A percentile compares a stretch with the other conserved stretches of the same genome.
Conservation (phyloP, 2,888 invertebrate genomes). For the Drosophila mimica region DNA sequence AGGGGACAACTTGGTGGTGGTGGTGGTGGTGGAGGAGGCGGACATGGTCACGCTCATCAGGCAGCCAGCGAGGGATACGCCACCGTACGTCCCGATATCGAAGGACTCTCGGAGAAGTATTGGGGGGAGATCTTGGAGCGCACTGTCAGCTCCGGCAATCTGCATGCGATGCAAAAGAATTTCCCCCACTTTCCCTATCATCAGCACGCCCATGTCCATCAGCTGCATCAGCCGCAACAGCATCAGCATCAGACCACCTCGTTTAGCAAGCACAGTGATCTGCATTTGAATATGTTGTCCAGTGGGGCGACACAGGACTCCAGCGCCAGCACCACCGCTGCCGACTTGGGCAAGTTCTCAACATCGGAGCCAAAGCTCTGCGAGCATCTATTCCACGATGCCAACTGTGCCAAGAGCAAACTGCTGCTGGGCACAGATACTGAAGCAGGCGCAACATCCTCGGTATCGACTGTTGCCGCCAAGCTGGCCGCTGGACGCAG, state of each 20-base stretch:
- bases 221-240: slow-evolving; percentile 58
- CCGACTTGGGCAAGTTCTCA: slow-evolving; percentile 83
- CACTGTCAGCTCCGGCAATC: slow-evolving; percentile 90
- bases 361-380: slow-evolving; percentile 84
- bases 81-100: slow-evolving; percentile 86
- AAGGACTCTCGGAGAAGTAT: slow-evolving; percentile 89
- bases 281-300: slow-evolving; percentile 75
- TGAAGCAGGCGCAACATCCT: slow-evolving; percentile 25
- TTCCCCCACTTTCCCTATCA: slow-evolving; percentile 78
- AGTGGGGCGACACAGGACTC: slow-evolving; percentile 49
- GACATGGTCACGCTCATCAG: slow-evolving; percentile 56
- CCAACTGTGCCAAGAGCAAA: slow-evolving; percentile 84
- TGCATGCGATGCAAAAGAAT: slow-evolving; percentile 88
- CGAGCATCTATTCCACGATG: slow-evolving; percentile 84
- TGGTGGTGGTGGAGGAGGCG: neutral
- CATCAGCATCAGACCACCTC: slow-evolving; percentile 83
- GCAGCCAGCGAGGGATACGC: slow-evolving; percentile 53
- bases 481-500: slow-evolving; percentile 69
- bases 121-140: slow-evolving; percentile 92
- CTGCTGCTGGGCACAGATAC: slow-evolving; percentile 18
- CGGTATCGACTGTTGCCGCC: slow-evolving; percentile 41
- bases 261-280: slow-evolving; percentile 84
- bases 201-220: slow-evolving; percentile 62
- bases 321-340: slow-evolving; percentile 41
- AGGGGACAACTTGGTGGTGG: slow-evolving; percentile 66